Conservation (phyloP, 1,140 invertebrate species). For the Diorhabda sublineata region DNA sequence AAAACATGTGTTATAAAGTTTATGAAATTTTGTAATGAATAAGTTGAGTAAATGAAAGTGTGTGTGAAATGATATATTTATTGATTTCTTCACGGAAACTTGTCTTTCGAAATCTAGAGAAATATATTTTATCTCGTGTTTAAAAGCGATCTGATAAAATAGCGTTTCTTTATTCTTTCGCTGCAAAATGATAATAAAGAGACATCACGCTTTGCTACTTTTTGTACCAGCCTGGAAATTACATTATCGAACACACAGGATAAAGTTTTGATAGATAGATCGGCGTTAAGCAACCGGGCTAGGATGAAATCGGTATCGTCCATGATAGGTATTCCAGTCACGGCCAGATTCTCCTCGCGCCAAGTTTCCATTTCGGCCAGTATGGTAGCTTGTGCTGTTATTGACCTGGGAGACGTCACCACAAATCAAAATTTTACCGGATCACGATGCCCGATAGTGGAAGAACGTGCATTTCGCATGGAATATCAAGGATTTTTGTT, state of each 20-base stretch:
- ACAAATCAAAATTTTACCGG: not conserved
- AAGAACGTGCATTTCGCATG: not conserved
- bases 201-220: not conserved
- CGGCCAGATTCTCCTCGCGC: not conserved
- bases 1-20: too few relatives aligned
- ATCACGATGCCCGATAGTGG: not conserved
- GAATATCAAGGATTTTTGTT: not conserved
- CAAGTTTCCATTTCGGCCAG: not conserved
- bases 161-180: too few relatives aligned
- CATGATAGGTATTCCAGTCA: not conserved
- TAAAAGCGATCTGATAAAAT: too few relatives aligned
- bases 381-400: not conserved
- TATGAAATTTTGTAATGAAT: too few relatives aligned
- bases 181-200: not conserved
- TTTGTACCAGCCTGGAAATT: slow-evolving; percentile 7
- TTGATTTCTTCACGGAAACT: too few relatives aligned
- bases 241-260: slow-evolving; percentile 12
- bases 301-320: not conserved
- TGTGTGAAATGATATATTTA: too few relatives aligned
- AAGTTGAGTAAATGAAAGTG: too few relatives aligned
- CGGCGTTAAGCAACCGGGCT: not conserved
- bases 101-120: too few relatives aligned
- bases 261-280: slow-evolving; percentile 14
- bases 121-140: too few relatives aligned
- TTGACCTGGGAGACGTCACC: not conserved